Percentiles rank a stretch among this genome's conserved stretches.
phyloP scores from a whole-genome alignment of 2,797 vertebrate genomes.

The Syndactyla subalaris region DNA sequence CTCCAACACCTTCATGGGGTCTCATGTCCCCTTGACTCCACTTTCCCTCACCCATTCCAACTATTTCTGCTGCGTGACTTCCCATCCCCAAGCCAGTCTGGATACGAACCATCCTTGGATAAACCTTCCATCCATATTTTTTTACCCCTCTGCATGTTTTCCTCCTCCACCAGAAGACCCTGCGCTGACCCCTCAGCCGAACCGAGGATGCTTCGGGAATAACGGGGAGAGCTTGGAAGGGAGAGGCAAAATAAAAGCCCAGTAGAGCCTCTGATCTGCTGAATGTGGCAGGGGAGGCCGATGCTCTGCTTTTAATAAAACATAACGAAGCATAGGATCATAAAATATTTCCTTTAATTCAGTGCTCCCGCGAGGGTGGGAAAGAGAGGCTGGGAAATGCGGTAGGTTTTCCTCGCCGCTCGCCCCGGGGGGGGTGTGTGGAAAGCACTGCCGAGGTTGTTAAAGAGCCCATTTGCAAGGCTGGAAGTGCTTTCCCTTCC shows the following conservation, averaged over 20 bases:
- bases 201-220: background rate
- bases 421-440: background rate
- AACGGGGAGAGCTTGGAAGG: background rate
- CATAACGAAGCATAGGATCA: conserved; percentile 76
- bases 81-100: background rate
- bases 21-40: background rate
- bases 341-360: conserved; percentile 77
- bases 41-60: background rate
- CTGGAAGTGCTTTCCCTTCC: background rate
- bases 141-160: background rate
- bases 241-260: background rate
- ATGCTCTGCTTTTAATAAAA: conserved; percentile 73
- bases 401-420: background rate
- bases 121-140: background rate
- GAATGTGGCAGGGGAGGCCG: conserved; percentile 43
- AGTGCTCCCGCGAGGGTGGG: conserved; percentile 62
- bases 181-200: fast-evolving
- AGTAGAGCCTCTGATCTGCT: background rate
- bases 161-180: background rate
- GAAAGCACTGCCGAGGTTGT: background rate
- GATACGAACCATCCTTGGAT: background rate
- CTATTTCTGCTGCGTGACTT: background rate
- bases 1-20: background rate
- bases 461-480: background rate
- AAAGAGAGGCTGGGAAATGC: background rate